Percentiles rank a stretch among this genome's conserved stretches.
phyloP scores from a whole-genome alignment of 2,113 vertebrate species.

The Dendropsophus ebraccatus region DNA sequence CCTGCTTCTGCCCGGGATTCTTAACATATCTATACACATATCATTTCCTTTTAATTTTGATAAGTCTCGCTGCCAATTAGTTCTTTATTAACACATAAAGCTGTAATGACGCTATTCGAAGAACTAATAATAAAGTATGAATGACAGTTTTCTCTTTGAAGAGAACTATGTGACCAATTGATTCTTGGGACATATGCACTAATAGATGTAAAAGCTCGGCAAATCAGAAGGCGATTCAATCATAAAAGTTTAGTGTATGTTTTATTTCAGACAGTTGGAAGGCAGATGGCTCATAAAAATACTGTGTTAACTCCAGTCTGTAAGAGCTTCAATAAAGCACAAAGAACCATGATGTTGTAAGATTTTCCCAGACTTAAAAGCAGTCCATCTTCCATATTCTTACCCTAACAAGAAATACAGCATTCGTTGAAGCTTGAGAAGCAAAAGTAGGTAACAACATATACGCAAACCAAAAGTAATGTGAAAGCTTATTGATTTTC shows the following conservation, averaged over 20 bases:
- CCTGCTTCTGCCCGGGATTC: neutral
- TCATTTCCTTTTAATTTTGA: neutral
- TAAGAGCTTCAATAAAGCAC: conserved; percentile 51
- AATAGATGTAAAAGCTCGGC: conserved; percentile 52
- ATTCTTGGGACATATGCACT: conserved; percentile 38
- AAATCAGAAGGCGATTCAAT: conserved; percentile 45
- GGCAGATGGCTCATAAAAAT: conserved; percentile 57
- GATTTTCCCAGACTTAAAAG: conserved; percentile 36
- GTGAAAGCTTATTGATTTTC: neutral
- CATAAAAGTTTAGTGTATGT: conserved; percentile 53
- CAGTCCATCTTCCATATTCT: conserved; percentile 18
- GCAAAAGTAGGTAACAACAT: neutral
- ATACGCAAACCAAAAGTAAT: neutral
- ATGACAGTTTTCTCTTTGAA: conserved; percentile 17
- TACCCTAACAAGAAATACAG: conserved; percentile 3
- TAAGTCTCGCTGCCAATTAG: neutral
- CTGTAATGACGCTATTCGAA: conserved; percentile 15
- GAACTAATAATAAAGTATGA: conserved; percentile 21
- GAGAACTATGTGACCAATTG: conserved; percentile 24
- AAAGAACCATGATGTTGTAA: conserved; percentile 27
- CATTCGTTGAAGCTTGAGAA: neutral
- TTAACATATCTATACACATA: neutral
- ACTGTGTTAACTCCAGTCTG: conserved; percentile 31
- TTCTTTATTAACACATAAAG: neutral
- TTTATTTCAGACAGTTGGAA: conserved; percentile 55